Evolutionary conservation across 2,113 vertebrate species (phyloP), one percentile per base, ranked within the genome.

Genomic region (Suricata suricatta): DNA sequence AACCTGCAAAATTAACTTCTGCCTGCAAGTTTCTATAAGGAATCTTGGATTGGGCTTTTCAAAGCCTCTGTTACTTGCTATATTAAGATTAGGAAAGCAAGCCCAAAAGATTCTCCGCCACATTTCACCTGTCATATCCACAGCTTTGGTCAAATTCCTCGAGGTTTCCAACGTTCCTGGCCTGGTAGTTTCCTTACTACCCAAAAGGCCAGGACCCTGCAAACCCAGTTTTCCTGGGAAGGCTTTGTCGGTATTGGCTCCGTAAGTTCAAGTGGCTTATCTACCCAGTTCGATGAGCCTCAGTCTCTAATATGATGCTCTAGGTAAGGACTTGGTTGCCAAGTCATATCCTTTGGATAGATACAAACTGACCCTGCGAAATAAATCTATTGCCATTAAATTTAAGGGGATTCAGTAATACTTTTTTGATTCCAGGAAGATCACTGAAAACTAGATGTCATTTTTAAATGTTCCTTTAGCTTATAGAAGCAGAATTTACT

Each of bases 401-500:
- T 90, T 87, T 86, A 97, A 84, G 35, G 21, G n/a, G 21, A 41
- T 16, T 82, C 17, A 21, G 52, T 85, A 85, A 77, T 10, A 77
- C 27, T 47, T 93, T 74, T 69, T 86, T 14, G 84, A 92, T 96
- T 95, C 47, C 64, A 19, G 80, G 7, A 3, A 11, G 8, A 13
- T 92, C 38, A 63, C 5, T 82, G 79, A 93, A 14, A 85, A 76
- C 27, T 90, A 23, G 35, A 12, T 85, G 52, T 87, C 38, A 57
- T 44, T 96, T 89, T 93, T 77, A n/a, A 97, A 91, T 88, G 80
- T 93, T 97, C 93, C 87, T 91, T 95, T 93, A 85, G n/a, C 77
- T 79, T 91, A 41, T 92, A 72, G 91, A 96, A 92, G 31, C 14
- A 88, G 69, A 88, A 13, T 93, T 93, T 81, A 96, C 35, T 71